Conservation (phyloP, 2,113 vertebrate species). For the Nothobranchius furzeri region DNA sequence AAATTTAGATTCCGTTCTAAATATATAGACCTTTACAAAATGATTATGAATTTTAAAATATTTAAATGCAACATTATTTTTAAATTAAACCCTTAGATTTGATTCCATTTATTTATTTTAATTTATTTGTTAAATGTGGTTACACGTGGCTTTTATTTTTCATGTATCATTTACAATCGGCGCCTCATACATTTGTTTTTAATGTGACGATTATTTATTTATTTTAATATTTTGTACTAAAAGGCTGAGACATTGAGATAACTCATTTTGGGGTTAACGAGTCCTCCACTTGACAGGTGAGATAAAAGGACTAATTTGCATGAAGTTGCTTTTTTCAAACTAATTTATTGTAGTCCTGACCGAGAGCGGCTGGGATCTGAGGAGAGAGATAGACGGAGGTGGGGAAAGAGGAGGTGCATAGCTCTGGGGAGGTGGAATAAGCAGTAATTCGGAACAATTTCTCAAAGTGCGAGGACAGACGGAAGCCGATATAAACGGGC, state of each 20-base stretch:
- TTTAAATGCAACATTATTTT: no score
- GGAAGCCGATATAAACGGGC: constrained; percentile 68
- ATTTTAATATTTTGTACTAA: background rate
- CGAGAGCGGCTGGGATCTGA: background rate
- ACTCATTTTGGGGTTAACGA: background rate
- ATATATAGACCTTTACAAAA: no score
- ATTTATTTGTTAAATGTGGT: no score
- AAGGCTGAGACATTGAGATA: background rate
- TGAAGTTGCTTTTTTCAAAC: background rate
- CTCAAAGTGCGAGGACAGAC: constrained; percentile 48
- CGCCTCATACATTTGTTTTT: no score
- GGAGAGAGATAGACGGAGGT: constrained; percentile 1
- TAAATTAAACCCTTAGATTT: no score
- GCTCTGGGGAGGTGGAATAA: constrained; percentile 46
- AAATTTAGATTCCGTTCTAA: no score
- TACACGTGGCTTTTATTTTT: no score
- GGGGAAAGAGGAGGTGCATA: constrained; percentile 26
- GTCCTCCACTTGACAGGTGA: background rate
- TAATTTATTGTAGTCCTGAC: background rate
- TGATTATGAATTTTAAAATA: no score
- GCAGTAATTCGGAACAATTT: constrained; percentile 35
- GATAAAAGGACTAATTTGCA: background rate
- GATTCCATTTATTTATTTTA: no score
- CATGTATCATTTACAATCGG: no score
- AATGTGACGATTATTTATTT: background rate